phyloP scores from a whole-genome alignment of 2,888 invertebrate species.

The Quadriops clusia region DNA sequence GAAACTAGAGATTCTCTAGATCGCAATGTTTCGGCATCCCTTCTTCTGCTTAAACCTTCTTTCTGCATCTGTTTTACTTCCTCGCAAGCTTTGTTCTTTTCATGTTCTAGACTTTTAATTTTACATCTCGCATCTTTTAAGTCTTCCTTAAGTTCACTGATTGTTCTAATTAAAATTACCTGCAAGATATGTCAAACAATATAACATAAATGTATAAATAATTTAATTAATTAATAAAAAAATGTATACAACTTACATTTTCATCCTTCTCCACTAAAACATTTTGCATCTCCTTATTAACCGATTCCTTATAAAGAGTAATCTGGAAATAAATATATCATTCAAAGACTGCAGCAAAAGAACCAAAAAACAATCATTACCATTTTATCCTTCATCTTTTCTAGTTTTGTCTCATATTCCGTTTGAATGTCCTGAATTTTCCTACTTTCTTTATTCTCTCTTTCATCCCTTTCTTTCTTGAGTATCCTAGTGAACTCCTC shows the following conservation, averaged over 20 bases:
- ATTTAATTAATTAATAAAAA: too few species aligned
- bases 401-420: slow-evolving; percentile 64
- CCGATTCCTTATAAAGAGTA: slow-evolving; percentile 51
- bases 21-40: too few species aligned
- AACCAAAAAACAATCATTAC: slow-evolving; percentile 43
- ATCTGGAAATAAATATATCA: slow-evolving; percentile 32
- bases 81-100: slow-evolving; percentile 2
- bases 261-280: slow-evolving; percentile 43
- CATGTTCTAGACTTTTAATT: background rate
- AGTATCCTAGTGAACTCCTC: slow-evolving; percentile 30
- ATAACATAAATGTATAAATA: too few species aligned
- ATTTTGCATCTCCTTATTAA: slow-evolving; percentile 45
- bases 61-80: too few species aligned
- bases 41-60: too few species aligned
- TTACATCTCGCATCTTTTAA: slow-evolving; percentile 1
- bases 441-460: slow-evolving; percentile 29
- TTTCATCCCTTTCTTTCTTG: slow-evolving; percentile 27
- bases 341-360: slow-evolving; percentile 1
- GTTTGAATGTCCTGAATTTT: slow-evolving; percentile 44
- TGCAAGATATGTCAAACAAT: too few species aligned
- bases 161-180: slow-evolving; percentile 21
- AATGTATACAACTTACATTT: slow-evolving; percentile 35
- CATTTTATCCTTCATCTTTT: slow-evolving; percentile 71
- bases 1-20: too few species aligned
- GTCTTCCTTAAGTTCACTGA: slow-evolving; percentile 16